Evolutionary conservation across 2,888 invertebrate genomes (phyloP), one percentile per base, ranked within the genome.

Genomic region (Monochamus alternatus): DNA sequence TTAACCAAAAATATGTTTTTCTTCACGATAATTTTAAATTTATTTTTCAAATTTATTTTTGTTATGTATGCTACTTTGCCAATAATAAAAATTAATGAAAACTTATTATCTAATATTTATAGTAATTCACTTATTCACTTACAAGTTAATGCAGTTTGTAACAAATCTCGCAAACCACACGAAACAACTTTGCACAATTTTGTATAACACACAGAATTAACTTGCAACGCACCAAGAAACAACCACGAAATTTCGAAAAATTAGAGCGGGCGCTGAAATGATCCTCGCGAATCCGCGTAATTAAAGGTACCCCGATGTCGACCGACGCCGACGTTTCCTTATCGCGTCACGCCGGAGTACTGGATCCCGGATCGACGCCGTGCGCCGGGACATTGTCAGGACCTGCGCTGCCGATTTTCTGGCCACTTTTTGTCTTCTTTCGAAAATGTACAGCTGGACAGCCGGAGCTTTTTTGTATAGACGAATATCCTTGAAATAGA

Each of bases 361-460:
- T 78, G 91, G 84, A 83, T 91, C 91, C 92, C 91, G 91, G 65
- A 90, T 88, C 7, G 91, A 90, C 80, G 91, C 90, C 83, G 90
- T 91, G 22, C 90, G 90, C n/a, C 90, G 90, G 79, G 90, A 90
- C 59, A 90, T 88, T 73, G 90, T 90, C 90, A 91, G 91, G 74
- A 85, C 84, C 71, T 88, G 85, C 78, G 92, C 91, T 68, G 90
- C 88, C 55, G 91, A 90, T 64, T 90, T 74, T 47, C 75, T 44
- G 59, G 59, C 90, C 64, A 75, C 73, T 79, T 92, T 91, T 51
- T 92, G 89, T 75, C 74, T 78, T 76, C 59, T n/a, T 66, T 74
- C 62, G 30, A 43, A 44, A 65, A 14, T 65, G 10, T 32, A 7
- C 4, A 14, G 47, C 47, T 47, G 9, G 10, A 7, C 14, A 14